Conservation (phyloP, 2,113 vertebrate species). For the Amia ocellicauda region DNA sequence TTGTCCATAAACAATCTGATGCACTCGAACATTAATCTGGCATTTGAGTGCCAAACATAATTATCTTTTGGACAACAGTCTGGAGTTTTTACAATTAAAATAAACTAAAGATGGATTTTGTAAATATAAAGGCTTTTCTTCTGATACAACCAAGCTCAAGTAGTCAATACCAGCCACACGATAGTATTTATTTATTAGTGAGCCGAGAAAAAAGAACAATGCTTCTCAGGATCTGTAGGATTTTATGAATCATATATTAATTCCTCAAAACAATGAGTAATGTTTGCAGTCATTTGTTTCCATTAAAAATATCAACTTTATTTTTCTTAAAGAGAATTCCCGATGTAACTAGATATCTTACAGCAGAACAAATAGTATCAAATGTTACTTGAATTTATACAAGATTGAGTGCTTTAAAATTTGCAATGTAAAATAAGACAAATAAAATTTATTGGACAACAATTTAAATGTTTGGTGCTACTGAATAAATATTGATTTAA, state of each 20-base stretch:
- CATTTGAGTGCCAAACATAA: slow-evolving; percentile 14
- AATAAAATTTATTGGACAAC: too few relatives aligned
- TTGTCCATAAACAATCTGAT: slow-evolving; percentile 10
- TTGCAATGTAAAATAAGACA: too few relatives aligned
- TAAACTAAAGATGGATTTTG: slow-evolving; percentile 18
- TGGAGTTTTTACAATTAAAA: slow-evolving; percentile 14
- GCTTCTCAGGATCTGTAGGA: slow-evolving; percentile 5
- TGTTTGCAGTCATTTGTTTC: too few relatives aligned
- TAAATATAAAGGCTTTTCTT: slow-evolving; percentile 3
- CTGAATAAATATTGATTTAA: too few relatives aligned
- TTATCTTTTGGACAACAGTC: slow-evolving; percentile 16
- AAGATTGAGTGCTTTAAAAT: too few relatives aligned
- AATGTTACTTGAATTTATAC: too few relatives aligned
- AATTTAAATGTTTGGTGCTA: too few relatives aligned
- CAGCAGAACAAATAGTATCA: too few relatives aligned
- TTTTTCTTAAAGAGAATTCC: too few relatives aligned
- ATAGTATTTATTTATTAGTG: slow-evolving; percentile 15
- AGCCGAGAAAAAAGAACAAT: neutral
- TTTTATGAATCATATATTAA: slow-evolving; percentile 8
- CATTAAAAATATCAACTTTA: too few relatives aligned
- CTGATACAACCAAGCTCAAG: slow-evolving; percentile 3
- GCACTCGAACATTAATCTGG: slow-evolving; percentile 12
- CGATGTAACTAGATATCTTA: too few relatives aligned
- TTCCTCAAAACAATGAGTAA: too few relatives aligned
- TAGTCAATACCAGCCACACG: slow-evolving; percentile 2